phyloP scores from a whole-genome alignment of 1,140 invertebrate species.

The Plectrocnemia conspersa region DNA sequence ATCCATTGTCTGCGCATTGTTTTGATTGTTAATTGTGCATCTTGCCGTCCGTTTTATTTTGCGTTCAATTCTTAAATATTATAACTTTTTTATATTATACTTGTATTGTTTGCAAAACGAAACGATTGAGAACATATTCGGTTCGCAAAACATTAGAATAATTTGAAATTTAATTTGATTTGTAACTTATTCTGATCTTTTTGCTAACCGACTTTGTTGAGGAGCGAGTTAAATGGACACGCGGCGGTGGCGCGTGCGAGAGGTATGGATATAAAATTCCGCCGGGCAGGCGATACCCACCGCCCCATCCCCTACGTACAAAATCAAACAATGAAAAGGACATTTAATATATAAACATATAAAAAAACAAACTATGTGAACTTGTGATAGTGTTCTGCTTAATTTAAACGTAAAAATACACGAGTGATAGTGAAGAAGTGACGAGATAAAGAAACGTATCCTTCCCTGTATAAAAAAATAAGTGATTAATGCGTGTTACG shows the following conservation, averaged over 20 bases:
- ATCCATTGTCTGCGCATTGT: too few relatives aligned
- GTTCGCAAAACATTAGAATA: constrained; percentile 4
- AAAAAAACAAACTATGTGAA: constrained; percentile 6
- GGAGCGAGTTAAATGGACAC: constrained; percentile 23
- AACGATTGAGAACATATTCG: constrained; percentile 12
- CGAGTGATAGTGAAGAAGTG: too few relatives aligned
- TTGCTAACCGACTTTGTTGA: constrained; percentile 15
- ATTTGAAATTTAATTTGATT: background rate
- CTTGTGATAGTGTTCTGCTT: too few relatives aligned
- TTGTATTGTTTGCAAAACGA: too few relatives aligned
- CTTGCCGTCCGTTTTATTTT: too few relatives aligned
- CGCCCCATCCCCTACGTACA: constrained; percentile 1
- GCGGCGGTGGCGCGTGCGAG: constrained; percentile 31
- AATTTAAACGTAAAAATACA: too few relatives aligned
- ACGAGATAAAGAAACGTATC: too few relatives aligned
- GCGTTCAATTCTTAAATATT: constrained; percentile 11
- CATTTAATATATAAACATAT: background rate
- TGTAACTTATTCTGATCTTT: constrained; percentile 5
- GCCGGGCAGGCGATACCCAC: constrained; percentile 32
- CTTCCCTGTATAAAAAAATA: too few relatives aligned
- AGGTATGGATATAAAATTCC: constrained; percentile 28
- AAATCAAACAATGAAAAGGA: constrained; percentile 11
- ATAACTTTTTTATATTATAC: too few relatives aligned
- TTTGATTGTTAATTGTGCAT: too few relatives aligned
- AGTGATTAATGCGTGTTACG: too few relatives aligned